phyloP scores from a whole-genome alignment of 2,888 invertebrate species.

The Steromphala cineraria region DNA sequence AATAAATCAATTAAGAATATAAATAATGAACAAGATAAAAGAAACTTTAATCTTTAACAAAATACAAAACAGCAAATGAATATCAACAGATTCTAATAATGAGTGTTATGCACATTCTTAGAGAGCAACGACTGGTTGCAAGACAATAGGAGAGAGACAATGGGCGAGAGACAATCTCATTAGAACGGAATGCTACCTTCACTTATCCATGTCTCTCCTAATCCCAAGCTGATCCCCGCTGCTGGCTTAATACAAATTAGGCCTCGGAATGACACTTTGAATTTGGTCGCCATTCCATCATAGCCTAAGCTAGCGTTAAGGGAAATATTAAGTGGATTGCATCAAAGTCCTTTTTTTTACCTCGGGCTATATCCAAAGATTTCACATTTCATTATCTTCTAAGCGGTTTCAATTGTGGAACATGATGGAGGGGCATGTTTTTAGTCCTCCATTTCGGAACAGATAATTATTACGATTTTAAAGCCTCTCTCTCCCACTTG shows the following conservation, averaged over 20 bases:
- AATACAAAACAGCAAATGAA: no score
- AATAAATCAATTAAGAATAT: no score
- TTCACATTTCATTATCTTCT: conserved; percentile 12
- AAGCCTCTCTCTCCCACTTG: no score
- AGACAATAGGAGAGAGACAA: background rate
- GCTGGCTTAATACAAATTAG: conserved; percentile 19
- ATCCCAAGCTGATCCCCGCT: background rate
- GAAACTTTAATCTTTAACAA: no score
- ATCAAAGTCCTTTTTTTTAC: conserved; percentile 10
- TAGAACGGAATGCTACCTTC: background rate
- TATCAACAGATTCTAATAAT: no score
- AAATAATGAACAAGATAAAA: no score
- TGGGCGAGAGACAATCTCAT: background rate
- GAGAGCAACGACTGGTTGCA: no score
- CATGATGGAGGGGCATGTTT: no score
- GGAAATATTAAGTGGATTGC: conserved; percentile 16
- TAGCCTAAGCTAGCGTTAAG: conserved; percentile 17
- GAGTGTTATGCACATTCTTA: no score
- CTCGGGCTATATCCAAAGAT: conserved; percentile 3
- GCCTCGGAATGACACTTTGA: conserved; percentile 12
- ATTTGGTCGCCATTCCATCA: conserved; percentile 12
- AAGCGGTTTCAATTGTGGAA: background rate
- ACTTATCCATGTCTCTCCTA: conserved; percentile 4
- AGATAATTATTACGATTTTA: no score
- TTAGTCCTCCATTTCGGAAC: no score